A percentile compares a stretch with the other conserved stretches of the same genome.
These are phyloP conservation scores for honey bee (Apis mellifera) DNA, from an alignment of 1,140 invertebrate genomes.

Conservation along the genomic window DNA sequence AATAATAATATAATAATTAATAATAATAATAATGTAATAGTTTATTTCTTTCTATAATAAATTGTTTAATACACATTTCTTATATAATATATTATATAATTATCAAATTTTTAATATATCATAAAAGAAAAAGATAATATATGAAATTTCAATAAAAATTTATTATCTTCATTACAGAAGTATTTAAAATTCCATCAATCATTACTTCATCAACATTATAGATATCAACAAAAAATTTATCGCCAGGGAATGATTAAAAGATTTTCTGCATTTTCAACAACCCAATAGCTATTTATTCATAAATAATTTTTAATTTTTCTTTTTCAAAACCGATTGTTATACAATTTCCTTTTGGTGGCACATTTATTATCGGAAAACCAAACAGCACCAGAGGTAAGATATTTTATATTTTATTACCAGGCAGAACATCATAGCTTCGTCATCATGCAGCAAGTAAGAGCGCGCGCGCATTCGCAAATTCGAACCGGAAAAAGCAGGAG, in stretches of 20 bases:
- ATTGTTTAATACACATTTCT: no score
- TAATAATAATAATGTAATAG: no score
- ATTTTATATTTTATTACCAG: constrained; percentile 56
- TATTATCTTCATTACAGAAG: background rate
- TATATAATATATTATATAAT: no score
- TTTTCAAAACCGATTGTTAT: constrained; percentile 30
- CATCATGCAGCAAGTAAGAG: constrained; percentile 2
- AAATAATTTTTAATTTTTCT: constrained; percentile 53
- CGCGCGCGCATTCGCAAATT: background rate
- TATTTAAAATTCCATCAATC: constrained; percentile 1
- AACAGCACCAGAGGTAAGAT: constrained; percentile 48
- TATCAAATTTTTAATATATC: background rate
- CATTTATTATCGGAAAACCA: constrained; percentile 44
- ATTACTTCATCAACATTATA: no score
- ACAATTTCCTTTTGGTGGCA: constrained; percentile 38
- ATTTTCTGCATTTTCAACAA: background rate
- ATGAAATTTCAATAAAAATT: background rate
- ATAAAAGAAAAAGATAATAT: background rate
- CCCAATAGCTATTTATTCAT: background rate
- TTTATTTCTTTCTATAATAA: no score
- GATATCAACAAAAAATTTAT: background rate
- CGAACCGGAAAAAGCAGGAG: constrained; percentile 55
- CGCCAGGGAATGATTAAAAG: no score
- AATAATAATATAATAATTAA: no score
- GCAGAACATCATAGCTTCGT: constrained; percentile 22